A percentile compares a stretch with the other conserved stretches of the same genome.
These are phyloP conservation scores for Drosophila siamana DNA, from an alignment of 2,888 invertebrate species.

Conservation along the genomic window DNA sequence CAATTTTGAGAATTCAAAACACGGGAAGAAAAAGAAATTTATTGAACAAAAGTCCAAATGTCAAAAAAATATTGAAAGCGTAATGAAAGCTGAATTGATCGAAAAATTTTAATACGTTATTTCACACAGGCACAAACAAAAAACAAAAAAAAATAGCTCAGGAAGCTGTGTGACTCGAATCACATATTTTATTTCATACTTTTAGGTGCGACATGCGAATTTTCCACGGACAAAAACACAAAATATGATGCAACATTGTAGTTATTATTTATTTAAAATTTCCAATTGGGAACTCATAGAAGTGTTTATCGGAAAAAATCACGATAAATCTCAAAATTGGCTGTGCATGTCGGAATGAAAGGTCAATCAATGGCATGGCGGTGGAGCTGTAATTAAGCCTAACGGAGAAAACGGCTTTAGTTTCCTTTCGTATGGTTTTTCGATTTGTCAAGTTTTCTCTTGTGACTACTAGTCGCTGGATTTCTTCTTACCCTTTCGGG, in stretches of 20 bases:
- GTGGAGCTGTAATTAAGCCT: too few species aligned
- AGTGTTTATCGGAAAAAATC: too few species aligned
- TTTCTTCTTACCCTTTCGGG: not conserved
- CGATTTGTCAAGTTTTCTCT: too few species aligned
- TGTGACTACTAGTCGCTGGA: too few species aligned
- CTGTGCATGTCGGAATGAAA: too few species aligned
- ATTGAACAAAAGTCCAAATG: not conserved
- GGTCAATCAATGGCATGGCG: too few species aligned
- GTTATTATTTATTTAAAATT: not conserved
- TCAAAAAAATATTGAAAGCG: not conserved
- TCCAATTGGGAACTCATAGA: not conserved
- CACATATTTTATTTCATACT: not conserved
- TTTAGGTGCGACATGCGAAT: not conserved
- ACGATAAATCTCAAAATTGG: too few species aligned
- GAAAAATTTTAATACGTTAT: too few species aligned
- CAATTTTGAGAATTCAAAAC: slow-evolving; percentile 26
- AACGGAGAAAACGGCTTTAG: too few species aligned
- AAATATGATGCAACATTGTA: not conserved
- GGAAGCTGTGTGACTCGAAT: not conserved
- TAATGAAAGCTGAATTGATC: not conserved
- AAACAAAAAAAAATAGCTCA: not conserved
- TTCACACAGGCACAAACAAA: not conserved
- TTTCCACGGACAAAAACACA: not conserved
- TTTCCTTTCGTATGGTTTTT: too few species aligned
- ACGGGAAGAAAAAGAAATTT: not conserved